Percentiles rank a stretch among this genome's conserved stretches.
Conservation (phyloP, 2,797 vertebrate genomes). For the Phoebastria nigripes region DNA sequence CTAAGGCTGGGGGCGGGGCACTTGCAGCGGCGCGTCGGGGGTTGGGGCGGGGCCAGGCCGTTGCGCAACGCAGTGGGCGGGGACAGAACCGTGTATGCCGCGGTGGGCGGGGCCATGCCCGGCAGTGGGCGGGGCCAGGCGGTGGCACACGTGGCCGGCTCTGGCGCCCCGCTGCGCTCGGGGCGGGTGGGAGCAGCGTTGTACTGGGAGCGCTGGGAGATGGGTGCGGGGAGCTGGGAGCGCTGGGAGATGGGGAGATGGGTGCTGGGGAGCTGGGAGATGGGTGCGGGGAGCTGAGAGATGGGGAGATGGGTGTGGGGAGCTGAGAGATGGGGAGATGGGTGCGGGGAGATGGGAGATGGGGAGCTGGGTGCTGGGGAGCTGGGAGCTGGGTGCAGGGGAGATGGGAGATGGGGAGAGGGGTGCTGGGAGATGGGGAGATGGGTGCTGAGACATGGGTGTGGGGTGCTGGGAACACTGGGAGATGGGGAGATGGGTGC, state of each 20-base stretch:
- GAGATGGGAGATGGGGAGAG: not conserved
- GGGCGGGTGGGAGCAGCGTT: not conserved
- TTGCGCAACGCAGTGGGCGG: fast-evolving
- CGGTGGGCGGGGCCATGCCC: fast-evolving
- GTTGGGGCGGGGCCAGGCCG: not conserved
- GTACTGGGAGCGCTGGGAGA: not conserved
- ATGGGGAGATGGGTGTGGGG: not conserved
- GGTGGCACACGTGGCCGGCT: not conserved
- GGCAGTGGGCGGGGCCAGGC: not conserved
- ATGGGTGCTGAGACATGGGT: too few relatives aligned
- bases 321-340: not conserved
- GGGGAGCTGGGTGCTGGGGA: not conserved
- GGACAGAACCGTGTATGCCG: fast-evolving
- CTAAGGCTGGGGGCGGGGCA: too few relatives aligned
- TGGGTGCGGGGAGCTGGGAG: too few relatives aligned
- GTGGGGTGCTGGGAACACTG: too few relatives aligned
- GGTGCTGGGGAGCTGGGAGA: too few relatives aligned
- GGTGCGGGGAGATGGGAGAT: not conserved
- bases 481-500: too few relatives aligned
- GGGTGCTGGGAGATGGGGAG: too few relatives aligned
- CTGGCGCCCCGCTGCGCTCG: not conserved
- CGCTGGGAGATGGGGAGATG: not conserved
- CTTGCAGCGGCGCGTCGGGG: not conserved
- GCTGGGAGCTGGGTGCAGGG: not conserved
- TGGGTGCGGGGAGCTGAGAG: too few relatives aligned